Evolutionary conservation across 2,797 vertebrate genomes (phyloP), one percentile per base, ranked within the genome.

Genomic region (Clarias pachynema): DNA sequence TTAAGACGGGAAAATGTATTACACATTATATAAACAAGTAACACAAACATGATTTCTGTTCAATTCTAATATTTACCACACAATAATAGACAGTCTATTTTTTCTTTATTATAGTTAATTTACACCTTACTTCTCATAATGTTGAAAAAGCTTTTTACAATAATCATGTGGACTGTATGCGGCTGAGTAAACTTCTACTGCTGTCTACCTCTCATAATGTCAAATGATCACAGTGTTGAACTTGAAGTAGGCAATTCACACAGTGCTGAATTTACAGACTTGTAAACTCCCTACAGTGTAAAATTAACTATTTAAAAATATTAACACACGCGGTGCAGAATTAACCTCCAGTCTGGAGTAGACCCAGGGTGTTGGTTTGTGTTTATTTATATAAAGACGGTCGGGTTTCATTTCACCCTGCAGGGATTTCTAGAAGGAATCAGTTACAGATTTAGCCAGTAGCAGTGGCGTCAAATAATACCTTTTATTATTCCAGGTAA

Each of bases 401-500:
- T 20, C 34, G 60, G 60, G 18, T 80, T 26, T 65, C 37, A 53
- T 80, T 65, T 80, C 62, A 65, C 78, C 62, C 78, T 8, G 14
- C 37, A 53, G n/a, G n/a, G 78, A 65, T 29, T 63, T 44, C 44
- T 5, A 3, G 65, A 26, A 26, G 34, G 34, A n/a, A 63, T 63
- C 60, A n/a, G 22, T 62, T 79, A 40, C 77, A 40, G 34, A 10
- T 80, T 80, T 49, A 49, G 24, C n/a, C 12, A 20, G 62, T 29
- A 65, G 78, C 78, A 80, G 60, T 40, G n/a, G 34, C 77, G 63
- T 44, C 60, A 65, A 49, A 18, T n/a, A 80, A 53, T 80, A 53
- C 26, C 26, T 62, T 62, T 62, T 79, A 79, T 79, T 79, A 62
- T 60, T 60, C 14, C 24, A 62, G 77, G 37, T 18, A 57, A 77